A percentile compares a stretch with the other conserved stretches of the same genome.
phyloP scores from a whole-genome alignment of 64 coral and sea anemone species.

The Dendronephthya gigantea region DNA sequence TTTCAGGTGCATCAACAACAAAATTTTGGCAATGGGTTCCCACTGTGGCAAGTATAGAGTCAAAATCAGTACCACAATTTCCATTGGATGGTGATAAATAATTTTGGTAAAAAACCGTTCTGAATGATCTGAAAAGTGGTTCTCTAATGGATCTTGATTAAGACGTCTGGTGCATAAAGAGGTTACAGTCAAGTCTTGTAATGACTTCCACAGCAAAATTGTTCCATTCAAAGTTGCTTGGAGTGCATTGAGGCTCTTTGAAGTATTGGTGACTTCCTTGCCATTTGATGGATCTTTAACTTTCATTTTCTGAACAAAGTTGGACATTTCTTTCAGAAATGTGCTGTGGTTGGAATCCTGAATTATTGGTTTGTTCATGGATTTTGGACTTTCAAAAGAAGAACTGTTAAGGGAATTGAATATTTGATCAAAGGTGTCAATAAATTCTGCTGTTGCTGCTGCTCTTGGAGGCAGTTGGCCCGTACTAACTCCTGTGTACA shows the following conservation, averaged over 20 bases:
- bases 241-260: neutral
- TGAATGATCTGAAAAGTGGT: neutral
- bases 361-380: neutral
- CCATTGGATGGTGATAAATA: neutral
- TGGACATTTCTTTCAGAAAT: neutral
- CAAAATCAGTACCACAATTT: neutral
- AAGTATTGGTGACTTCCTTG: neutral
- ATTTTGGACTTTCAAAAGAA: neutral
- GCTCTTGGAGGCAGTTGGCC: neutral
- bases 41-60: neutral
- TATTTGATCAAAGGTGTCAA: neutral
- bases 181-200: neutral
- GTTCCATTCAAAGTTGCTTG: neutral
- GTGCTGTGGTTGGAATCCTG: neutral
- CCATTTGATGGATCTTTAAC: neutral
- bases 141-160: constrained; percentile 6
- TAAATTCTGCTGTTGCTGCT: neutral
- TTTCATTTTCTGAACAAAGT: neutral
- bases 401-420: no score
- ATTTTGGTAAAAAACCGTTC: neutral
- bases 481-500: neutral
- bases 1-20: no score
- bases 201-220: neutral
- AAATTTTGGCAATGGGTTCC: neutral
- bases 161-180: neutral